A percentile compares a stretch with the other conserved stretches of the same genome.
phyloP scores from a whole-genome alignment of 2,797 vertebrate genomes.

The Graptemys geographica region DNA sequence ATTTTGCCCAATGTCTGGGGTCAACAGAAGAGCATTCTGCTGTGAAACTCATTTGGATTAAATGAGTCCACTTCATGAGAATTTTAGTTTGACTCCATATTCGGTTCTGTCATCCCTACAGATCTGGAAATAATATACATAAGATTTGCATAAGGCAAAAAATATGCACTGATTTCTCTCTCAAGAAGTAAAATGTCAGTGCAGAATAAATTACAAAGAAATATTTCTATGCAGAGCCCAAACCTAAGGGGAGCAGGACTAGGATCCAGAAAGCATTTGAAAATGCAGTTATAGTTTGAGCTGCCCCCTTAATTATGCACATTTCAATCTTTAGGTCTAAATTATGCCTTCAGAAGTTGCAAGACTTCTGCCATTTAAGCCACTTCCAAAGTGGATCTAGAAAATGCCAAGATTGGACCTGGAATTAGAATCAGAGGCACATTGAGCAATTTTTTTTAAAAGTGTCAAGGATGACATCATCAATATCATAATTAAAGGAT shows the following conservation, averaged over 20 bases:
- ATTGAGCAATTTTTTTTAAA: background rate
- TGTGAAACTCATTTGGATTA: background rate
- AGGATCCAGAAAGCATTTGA: background rate
- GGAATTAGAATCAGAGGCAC: background rate
- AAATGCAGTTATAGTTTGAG: background rate
- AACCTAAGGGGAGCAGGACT: background rate
- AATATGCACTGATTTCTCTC: background rate
- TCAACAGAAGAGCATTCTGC: background rate
- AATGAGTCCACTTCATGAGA: background rate
- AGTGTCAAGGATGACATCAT: background rate
- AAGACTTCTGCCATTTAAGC: background rate
- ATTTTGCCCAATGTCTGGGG: constrained; percentile 1
- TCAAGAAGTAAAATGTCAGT: background rate
- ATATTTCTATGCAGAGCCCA: background rate
- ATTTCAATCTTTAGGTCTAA: background rate
- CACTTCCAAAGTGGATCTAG: background rate
- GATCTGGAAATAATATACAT: background rate
- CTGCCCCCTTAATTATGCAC: background rate
- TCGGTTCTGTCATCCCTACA: background rate
- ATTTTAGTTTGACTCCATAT: background rate
- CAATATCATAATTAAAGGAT: background rate
- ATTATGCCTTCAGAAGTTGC: background rate
- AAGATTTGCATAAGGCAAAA: background rate
- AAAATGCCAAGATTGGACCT: background rate
- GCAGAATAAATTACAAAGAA: background rate